Evolutionary conservation across 2,888 invertebrate genomes (phyloP), one percentile per base, ranked within the genome.

Genomic region (Eupithecia subumbrata): DNA sequence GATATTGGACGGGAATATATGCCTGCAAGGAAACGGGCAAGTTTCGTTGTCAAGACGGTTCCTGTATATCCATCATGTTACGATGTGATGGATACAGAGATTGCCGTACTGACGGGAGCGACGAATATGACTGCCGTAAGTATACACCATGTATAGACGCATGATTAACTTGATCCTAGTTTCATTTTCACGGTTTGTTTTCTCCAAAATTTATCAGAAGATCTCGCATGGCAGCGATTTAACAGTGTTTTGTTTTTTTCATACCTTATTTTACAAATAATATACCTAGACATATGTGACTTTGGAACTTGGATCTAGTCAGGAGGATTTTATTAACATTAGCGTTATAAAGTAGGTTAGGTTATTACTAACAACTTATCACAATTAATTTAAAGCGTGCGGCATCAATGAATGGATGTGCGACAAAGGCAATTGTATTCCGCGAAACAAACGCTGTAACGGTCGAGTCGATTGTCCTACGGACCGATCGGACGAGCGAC

Each of bases 21-120:
- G 90, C 91, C 0, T 95, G 94, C 80, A 85, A 91, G 80, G 91
- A 95, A 34, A 90, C 94, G 43, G 96, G 96, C 64, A 95, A 93
- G 85, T 97, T 97, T 91, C 96, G 96, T 80, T 98, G 98, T 90
- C 95, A 93, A 76, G 97, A 97, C 89, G 96, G 97, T 71, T 95
- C 96, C 83, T 98, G 98, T 89, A 96, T 98, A 83, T 96, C 96
- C 67, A 95, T 96, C 80, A 90, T 95, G 68, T 92, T 96, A 80
- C 96, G 96, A 71, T 98, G 98, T 89, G 97, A 98, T 88, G 97
- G 97, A 77, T 96, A 95, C 84, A 95, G 95, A 86, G 97, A 98
- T 91, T 98, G 98, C 90, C 95, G 95, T 8, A 90, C 92, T 77
- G 97, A 96, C 89, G 95, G 95, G 48, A 95, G 95, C 72, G 97